Conservation (phyloP, 2,113 vertebrate species). For the Furnarius figulus region DNA sequence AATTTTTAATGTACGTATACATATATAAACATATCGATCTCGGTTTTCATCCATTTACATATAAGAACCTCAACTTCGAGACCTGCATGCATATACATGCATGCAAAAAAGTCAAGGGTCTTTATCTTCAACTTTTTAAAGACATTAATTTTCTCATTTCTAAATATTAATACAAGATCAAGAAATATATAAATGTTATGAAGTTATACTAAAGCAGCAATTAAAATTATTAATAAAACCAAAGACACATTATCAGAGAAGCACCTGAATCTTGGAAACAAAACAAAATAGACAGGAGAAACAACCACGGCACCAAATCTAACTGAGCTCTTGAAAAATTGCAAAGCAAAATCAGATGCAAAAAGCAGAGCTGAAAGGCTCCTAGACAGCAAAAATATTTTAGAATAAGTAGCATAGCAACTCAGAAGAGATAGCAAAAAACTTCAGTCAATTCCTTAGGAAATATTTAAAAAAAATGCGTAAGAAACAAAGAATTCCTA, state of each 20-base stretch:
- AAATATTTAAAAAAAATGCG: neutral
- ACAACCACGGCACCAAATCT: neutral
- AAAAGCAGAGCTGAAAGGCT: neutral
- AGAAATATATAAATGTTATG: neutral
- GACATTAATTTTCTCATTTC: neutral
- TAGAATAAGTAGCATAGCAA: neutral
- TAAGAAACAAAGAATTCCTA: neutral
- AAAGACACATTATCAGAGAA: neutral
- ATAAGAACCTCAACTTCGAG: neutral
- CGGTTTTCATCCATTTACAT: neutral
- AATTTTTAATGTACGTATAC: neutral
- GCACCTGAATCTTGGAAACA: neutral
- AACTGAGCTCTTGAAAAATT: neutral
- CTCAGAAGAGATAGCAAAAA: neutral
- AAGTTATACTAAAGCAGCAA: neutral
- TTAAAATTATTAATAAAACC: neutral
- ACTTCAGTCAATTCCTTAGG: neutral
- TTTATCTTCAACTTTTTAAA: neutral
- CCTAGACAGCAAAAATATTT: neutral
- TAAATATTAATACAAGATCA: neutral
- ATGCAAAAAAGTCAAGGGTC: neutral
- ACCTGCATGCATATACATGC: neutral
- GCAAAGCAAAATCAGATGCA: neutral
- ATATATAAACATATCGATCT: neutral
- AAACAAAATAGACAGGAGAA: neutral